Evolutionary conservation across 23 tunicate species (phyloP).

Genomic region (Halocynthia aurantium): DNA sequence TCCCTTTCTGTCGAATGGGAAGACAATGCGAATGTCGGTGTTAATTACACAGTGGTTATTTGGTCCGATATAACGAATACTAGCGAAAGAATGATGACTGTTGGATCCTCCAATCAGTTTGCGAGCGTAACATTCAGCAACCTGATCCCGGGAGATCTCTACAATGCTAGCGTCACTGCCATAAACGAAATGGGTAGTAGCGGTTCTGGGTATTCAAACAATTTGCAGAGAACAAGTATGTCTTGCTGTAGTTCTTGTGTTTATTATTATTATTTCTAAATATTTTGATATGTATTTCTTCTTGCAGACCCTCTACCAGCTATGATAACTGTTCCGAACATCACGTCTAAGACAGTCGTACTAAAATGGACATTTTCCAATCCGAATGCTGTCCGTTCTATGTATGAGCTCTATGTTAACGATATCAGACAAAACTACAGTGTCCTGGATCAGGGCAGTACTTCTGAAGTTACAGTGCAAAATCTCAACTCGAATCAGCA

Average conservation of each 20-base stretch:
- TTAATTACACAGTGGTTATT: background rate
- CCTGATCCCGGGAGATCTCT: conserved; percentile 22
- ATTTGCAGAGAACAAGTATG: background rate
- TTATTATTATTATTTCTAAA: too few relatives aligned
- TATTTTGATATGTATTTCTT: too few relatives aligned
- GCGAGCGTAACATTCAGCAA: background rate
- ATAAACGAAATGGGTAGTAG: background rate
- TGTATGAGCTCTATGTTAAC: too few relatives aligned
- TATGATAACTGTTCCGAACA: too few relatives aligned
- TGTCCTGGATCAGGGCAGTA: too few relatives aligned
- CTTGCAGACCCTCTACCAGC: too few relatives aligned
- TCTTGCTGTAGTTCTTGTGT: background rate
- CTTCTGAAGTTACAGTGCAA: too few relatives aligned
- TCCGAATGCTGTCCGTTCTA: too few relatives aligned
- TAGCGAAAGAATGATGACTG: background rate
- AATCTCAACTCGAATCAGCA: too few relatives aligned
- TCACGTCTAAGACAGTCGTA: too few relatives aligned
- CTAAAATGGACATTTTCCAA: too few relatives aligned
- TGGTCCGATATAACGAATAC: background rate
- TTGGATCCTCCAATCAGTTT: background rate
- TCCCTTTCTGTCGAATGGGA: background rate
- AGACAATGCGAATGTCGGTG: background rate
- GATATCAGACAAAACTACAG: too few relatives aligned
- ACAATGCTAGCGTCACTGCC: conserved; percentile 10
- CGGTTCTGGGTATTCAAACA: background rate